These are phyloP conservation scores for Panulirus ornatus DNA, from an alignment of 1,140 invertebrate genomes.

Conservation along the genomic window DNA sequence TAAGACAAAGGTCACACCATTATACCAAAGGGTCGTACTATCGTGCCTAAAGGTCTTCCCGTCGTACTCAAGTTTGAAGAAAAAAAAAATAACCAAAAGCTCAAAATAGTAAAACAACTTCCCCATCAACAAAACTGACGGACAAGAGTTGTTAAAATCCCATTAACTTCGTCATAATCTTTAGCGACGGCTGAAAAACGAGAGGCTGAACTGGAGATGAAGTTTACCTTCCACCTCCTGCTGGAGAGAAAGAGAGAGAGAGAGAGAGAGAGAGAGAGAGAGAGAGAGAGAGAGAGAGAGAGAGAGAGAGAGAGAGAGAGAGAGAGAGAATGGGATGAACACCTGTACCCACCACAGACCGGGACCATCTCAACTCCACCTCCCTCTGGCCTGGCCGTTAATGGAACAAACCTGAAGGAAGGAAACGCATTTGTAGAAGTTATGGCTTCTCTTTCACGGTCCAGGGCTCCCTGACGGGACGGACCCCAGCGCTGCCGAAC, in stretches of 20 bases:
- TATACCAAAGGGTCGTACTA: too few relatives aligned
- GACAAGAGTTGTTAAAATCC: too few relatives aligned
- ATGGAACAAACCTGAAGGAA: background rate
- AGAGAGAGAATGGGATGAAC: conserved; percentile 6
- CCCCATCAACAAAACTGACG: too few relatives aligned
- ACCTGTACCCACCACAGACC: background rate
- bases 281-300: conserved; percentile 23
- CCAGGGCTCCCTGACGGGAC: background rate
- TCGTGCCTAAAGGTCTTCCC: too few relatives aligned
- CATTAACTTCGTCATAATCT: too few relatives aligned
- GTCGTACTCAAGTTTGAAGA: too few relatives aligned
- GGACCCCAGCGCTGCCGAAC: background rate
- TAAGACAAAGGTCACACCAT: too few relatives aligned
- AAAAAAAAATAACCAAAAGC: too few relatives aligned
- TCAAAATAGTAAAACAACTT: too few relatives aligned
- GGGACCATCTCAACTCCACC: background rate
- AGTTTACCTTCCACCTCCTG: too few relatives aligned
- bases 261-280: conserved; percentile 14
- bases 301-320: conserved; percentile 31
- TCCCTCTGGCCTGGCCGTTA: background rate
- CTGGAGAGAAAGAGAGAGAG: conserved; percentile 19
- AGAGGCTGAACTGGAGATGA: too few relatives aligned
- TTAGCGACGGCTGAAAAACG: too few relatives aligned
- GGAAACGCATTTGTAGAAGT: conserved; percentile 12
- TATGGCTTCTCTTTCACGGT: background rate